A percentile compares a stretch with the other conserved stretches of the same genome.
phyloP scores from a whole-genome alignment of 2,113 vertebrate species.

The Syngnathus floridae region DNA sequence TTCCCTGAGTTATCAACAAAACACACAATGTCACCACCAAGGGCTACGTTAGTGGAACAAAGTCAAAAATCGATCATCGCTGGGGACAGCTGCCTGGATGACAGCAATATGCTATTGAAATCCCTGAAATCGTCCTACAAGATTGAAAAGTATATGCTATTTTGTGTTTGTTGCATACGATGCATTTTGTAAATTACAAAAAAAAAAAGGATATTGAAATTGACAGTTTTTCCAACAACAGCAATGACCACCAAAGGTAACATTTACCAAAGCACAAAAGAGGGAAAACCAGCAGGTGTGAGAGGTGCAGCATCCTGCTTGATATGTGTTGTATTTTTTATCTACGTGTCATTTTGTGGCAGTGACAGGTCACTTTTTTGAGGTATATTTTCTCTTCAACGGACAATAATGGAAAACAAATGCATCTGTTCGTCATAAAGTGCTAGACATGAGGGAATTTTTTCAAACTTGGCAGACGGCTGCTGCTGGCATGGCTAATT shows the following conservation, averaged over 20 bases:
- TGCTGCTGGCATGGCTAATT: constrained; percentile 38
- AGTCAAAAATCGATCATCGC: constrained; percentile 23
- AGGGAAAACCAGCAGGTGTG: constrained; percentile 36
- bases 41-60: constrained; percentile 33
- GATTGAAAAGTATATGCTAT: constrained; percentile 49
- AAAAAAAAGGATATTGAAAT: constrained; percentile 18
- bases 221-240: constrained; percentile 33
- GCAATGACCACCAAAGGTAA: constrained; percentile 17
- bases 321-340: constrained; percentile 57
- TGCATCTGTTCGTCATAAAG: constrained; percentile 54
- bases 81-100: constrained; percentile 21
- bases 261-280: constrained; percentile 28
- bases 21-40: constrained; percentile 22
- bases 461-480: constrained; percentile 28
- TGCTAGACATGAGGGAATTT: constrained; percentile 47
- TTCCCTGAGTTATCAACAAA: constrained; percentile 65
- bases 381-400: constrained; percentile 61
- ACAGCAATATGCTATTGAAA: constrained; percentile 16
- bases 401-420: constrained; percentile 30
- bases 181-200: constrained; percentile 16
- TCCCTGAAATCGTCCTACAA: constrained; percentile 37
- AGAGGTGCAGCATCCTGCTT: constrained; percentile 43
- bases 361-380: constrained; percentile 59
- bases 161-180: constrained; percentile 47
- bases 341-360: constrained; percentile 46